Base-by-base conservation (phyloP, 1,140 invertebrate species). In the Nasonia giraulti region DNA sequence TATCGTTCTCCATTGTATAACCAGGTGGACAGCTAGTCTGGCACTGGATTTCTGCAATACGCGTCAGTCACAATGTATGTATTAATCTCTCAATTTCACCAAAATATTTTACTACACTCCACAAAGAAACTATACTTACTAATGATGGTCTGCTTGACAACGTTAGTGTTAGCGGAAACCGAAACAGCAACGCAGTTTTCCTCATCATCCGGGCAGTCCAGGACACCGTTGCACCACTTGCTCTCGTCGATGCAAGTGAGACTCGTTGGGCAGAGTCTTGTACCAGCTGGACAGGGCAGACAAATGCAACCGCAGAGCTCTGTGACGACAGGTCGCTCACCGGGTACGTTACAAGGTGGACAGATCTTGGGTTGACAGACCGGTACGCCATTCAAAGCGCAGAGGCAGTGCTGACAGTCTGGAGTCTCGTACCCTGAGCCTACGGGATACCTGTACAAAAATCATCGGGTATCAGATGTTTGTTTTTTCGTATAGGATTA, bases 121-220 rank as follows among this genome's bases (percentile, higher is more conserved):
- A 10, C 23, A 69, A 69, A 14, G 8, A 33, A 71, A 33, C 4
- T 12, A 27, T 27, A 50, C 82, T 33, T 55, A 84, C 82, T 79
- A 33, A 84, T 84, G 7, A 47, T 79, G 6, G 62, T 84, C 8
- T 80, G 27, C 3, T 62, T 80, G 1, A 44, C 37, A 20, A 79
- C 37, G 6, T 69, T 31, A 0, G 47, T 80, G 6, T 80, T 84
- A 47, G 6, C 7, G 14, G 77, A 47, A 2, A 44, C 89, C 50
- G 90, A 47, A 44, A 62, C 92, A 5, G 93, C 92, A 66, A 91
- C 88, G 89, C 97, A 98, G 82, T 95, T 92, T 3, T 93, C 91
- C 91, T 98, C 97, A 92, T 98, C 97, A 91, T 97, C 96, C 3
- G 95, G 95, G 90, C 97, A 98, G 89, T 98, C 96, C 86, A 95